Evolutionary conservation across 2,888 invertebrate species (phyloP).

Genomic region (Eremobia ochroleuca): DNA sequence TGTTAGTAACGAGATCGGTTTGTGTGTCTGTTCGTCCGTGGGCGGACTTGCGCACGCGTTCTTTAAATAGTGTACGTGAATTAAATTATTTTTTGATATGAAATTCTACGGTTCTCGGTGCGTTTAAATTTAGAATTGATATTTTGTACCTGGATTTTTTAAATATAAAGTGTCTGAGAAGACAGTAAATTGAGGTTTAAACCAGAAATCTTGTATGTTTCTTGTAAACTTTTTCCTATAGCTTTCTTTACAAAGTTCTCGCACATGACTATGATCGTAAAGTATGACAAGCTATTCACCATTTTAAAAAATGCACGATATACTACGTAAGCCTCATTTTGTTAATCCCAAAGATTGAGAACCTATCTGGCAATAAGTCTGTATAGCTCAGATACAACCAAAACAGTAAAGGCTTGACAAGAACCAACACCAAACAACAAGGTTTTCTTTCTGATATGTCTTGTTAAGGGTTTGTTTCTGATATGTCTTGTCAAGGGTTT

Average conservation of each 20-base stretch:
- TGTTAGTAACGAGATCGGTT: conserved; percentile 90
- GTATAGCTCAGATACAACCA: too few relatives aligned
- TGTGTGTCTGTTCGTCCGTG: conserved; percentile 83
- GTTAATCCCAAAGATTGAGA: background rate
- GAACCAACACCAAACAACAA: background rate
- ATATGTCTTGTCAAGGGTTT: too few relatives aligned
- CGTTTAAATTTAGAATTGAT: conserved; percentile 49
- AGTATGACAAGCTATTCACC: background rate
- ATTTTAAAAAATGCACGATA: background rate
- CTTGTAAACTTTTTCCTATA: background rate
- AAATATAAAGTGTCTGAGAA: background rate
- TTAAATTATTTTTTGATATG: conserved; percentile 70
- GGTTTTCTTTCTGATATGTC: background rate
- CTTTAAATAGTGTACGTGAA: conserved; percentile 71
- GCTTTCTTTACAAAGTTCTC: too few relatives aligned
- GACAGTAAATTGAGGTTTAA: background rate
- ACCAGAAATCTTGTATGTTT: background rate
- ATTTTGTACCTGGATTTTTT: conserved; percentile 38
- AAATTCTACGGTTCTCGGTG: conserved; percentile 63
- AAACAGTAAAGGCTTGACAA: too few relatives aligned
- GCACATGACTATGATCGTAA: background rate
- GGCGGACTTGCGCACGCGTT: conserved; percentile 75
- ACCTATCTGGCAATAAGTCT: background rate
- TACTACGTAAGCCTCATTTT: too few relatives aligned
- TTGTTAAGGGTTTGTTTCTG: too few relatives aligned